phyloP scores from a whole-genome alignment of 2,797 vertebrate genomes.

The Florisuga fusca region DNA sequence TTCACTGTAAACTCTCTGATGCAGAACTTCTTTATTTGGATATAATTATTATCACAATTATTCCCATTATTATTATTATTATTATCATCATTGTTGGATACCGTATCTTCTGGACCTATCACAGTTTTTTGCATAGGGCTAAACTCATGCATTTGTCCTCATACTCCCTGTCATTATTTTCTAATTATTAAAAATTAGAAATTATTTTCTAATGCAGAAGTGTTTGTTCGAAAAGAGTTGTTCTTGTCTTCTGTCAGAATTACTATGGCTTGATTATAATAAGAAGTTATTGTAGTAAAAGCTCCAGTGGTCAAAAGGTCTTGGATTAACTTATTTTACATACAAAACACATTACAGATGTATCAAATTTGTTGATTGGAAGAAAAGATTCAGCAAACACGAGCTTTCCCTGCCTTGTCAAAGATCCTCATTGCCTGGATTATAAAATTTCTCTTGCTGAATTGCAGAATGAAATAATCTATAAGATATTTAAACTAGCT shows the following conservation, averaged over 20 bases:
- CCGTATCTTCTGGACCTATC: neutral
- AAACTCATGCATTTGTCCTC: neutral
- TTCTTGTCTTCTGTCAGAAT: neutral
- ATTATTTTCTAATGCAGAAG: neutral
- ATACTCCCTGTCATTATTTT: no score
- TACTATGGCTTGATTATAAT: neutral
- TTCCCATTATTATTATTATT: no score
- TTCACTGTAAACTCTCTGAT: neutral
- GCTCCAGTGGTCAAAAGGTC: neutral
- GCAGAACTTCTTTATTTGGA: no score
- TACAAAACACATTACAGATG: neutral
- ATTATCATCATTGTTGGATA: neutral
- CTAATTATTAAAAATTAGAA: no score
- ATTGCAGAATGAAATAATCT: neutral
- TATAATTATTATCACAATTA: no score
- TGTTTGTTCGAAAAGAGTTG: neutral
- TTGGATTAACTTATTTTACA: neutral
- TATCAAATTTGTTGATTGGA: neutral
- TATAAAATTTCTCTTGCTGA: neutral
- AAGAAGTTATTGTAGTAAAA: neutral
- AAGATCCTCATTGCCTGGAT: neutral
- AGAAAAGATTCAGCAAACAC: neutral
- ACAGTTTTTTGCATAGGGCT: neutral
- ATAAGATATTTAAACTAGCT: neutral
- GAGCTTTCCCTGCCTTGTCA: neutral